Conservation (phyloP, 2,888 invertebrate species). For the Neoitamus cyanurus region DNA sequence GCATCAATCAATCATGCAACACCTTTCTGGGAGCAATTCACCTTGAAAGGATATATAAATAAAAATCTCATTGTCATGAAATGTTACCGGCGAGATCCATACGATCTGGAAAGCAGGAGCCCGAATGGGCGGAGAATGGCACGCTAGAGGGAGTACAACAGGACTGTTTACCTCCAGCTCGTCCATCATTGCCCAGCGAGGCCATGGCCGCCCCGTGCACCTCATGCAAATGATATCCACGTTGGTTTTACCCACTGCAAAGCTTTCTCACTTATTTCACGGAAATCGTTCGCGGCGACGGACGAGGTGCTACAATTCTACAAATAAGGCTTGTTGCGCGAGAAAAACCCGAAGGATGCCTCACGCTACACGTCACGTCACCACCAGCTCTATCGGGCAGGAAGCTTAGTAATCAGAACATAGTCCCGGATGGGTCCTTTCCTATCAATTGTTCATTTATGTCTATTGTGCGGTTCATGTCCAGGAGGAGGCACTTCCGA, state of each 20-base stretch:
- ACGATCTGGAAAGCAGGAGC: neutral
- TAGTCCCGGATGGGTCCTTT: neutral
- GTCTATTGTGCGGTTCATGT: neutral
- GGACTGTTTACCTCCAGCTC: neutral
- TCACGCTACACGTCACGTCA: neutral
- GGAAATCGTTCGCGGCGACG: neutral
- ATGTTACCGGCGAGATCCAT: neutral
- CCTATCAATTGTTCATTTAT: neutral
- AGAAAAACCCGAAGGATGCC: neutral
- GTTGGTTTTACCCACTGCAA: neutral
- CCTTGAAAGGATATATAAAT: neutral
- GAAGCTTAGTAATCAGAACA: neutral
- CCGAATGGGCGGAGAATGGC: neutral
- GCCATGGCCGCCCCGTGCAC: neutral
- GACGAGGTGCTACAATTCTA: neutral
- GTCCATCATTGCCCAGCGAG: neutral
- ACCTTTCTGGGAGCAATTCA: neutral
- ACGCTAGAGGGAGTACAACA: neutral
- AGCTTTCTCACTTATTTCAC: neutral
- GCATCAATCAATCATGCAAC: constrained; percentile 1
- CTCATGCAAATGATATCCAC: neutral
- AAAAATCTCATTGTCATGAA: neutral
- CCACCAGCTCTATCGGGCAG: neutral
- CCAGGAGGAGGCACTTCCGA: neutral
- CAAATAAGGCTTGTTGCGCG: neutral